Base-by-base conservation (phyloP, 1,140 invertebrate genomes). In the Aphelenchoides fujianensis region DNA sequence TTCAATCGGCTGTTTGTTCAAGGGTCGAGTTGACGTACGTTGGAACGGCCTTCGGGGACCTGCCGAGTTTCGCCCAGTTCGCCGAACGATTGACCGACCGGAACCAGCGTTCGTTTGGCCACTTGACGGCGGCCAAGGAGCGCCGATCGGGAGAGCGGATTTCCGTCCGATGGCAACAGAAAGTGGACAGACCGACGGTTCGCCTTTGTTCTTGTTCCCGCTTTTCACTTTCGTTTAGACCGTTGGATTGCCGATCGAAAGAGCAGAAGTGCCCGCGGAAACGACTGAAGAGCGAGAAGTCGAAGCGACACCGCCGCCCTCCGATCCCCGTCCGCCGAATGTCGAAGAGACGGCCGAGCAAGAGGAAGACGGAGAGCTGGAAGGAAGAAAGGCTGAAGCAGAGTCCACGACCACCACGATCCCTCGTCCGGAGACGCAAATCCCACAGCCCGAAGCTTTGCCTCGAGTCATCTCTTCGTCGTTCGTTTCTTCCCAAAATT, bases 161-260 rank as follows among this genome's bases (percentile, higher is more conserved):
- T 3, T 23, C 30, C n/a, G 32, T 66, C 1, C 37, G 53, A 36
- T 66, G 63, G 63, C 63, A 66, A 31, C 63, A 66, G 32, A 66
- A 66, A 31, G 53, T 66, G 37, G 12, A 34, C 1, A 16, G 53
- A n/a, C 63, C 63, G 7, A 34, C 12, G 12, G 63, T 66, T n/a
- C 2, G n/a, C n/a, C n/a, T n/a, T n/a, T n/a, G n/a, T n/a, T n/a
- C n/a, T n/a, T n/a, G n/a, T n/a, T n/a, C n/a, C n/a, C n/a, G n/a
- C n/a, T n/a, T n/a, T n/a, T n/a, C n/a, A n/a, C n/a, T n/a, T n/a
- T n/a, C n/a, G n/a, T n/a, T n/a, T n/a, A n/a, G n/a, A n/a, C n/a
- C n/a, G n/a, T n/a, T n/a, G n/a, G n/a, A n/a, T n/a, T n/a, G n/a
- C n/a, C n/a, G n/a, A n/a, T n/a, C n/a, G n/a, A n/a, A n/a, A n/a